Percentiles rank a stretch among this genome's conserved stretches.
These are phyloP conservation scores for Rhinophrynus dorsalis DNA, from an alignment of 2,797 vertebrate genomes.

Conservation along the genomic window DNA sequence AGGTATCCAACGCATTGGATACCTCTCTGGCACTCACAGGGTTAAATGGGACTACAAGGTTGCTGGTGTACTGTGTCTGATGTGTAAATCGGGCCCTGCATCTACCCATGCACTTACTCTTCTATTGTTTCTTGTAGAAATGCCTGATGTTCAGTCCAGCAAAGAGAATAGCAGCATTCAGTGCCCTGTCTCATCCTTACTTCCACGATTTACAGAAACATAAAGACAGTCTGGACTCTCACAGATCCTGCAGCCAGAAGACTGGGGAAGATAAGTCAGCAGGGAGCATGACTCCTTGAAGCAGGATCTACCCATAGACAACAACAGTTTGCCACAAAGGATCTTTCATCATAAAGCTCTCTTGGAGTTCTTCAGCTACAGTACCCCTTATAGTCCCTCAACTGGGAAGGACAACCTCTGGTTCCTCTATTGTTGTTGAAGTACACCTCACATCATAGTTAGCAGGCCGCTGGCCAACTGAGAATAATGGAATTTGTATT, in stretches of 20 bases:
- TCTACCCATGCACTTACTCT: slow-evolving; percentile 14
- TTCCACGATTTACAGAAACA: slow-evolving; percentile 90
- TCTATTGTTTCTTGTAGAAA: slow-evolving; percentile 76
- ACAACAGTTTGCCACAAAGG: slow-evolving; percentile 35
- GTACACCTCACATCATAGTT: no score
- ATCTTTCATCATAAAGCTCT: slow-evolving; percentile 48
- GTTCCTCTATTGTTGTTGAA: no score
- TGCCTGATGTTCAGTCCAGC: slow-evolving; percentile 93
- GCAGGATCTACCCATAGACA: slow-evolving; percentile 53
- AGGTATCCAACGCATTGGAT: no score
- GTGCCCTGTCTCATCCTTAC: slow-evolving; percentile 91
- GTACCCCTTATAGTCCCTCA: slow-evolving; percentile 47
- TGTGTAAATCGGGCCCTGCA: no score
- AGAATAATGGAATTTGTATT: no score
- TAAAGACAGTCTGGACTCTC: slow-evolving; percentile 84
- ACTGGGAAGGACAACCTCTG: no score
- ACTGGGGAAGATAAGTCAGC: slow-evolving; percentile 85
- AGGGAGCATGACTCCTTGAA: slow-evolving; percentile 63
- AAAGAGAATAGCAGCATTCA: slow-evolving; percentile 92
- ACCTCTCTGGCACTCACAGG: no score
- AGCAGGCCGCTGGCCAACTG: no score
- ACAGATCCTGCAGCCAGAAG: slow-evolving; percentile 83
- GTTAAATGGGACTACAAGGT: no score
- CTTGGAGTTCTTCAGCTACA: slow-evolving; percentile 54
- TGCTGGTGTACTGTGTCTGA: no score